These are phyloP conservation scores for Popillia japonica DNA, from an alignment of 1,140 invertebrate species.

Conservation along the genomic window DNA sequence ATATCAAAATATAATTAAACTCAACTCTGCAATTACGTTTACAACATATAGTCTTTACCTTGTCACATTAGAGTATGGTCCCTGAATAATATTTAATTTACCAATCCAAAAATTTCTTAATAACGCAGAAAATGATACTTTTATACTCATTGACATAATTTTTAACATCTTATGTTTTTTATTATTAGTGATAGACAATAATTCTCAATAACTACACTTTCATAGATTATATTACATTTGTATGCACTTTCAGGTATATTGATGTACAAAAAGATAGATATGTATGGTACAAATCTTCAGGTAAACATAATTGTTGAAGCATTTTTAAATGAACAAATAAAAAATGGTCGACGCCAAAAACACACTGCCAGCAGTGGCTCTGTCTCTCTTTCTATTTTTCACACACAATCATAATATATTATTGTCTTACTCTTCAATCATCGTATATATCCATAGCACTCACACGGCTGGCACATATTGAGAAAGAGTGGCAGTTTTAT, in stretches of 20 bases:
- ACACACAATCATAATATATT: conserved; percentile 45
- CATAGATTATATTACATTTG: not conserved
- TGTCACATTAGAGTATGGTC: too few species aligned
- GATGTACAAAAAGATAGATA: conserved; percentile 28
- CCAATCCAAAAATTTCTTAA: too few species aligned
- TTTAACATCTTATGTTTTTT: too few species aligned
- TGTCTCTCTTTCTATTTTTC: conserved; percentile 51
- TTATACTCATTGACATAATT: too few species aligned
- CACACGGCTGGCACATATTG: not conserved
- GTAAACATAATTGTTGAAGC: conserved; percentile 45
- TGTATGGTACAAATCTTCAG: conserved; percentile 57
- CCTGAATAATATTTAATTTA: too few species aligned
- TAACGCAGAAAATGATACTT: too few species aligned
- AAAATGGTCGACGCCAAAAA: conserved; percentile 43
- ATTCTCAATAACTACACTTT: not conserved
- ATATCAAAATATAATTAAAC: too few species aligned
- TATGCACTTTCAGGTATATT: conserved; percentile 32
- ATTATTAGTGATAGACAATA: not conserved
- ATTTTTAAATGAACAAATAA: conserved; percentile 36
- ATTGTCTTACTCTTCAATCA: conserved; percentile 36
- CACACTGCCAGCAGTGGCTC: conserved; percentile 58
- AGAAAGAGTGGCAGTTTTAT: conserved; percentile 25
- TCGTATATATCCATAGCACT: conserved; percentile 15
- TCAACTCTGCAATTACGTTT: too few species aligned
- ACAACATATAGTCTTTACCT: too few species aligned